These are phyloP conservation scores for Loripinus fragilis DNA, from an alignment of 2,888 invertebrate genomes.

Conservation along the genomic window DNA sequence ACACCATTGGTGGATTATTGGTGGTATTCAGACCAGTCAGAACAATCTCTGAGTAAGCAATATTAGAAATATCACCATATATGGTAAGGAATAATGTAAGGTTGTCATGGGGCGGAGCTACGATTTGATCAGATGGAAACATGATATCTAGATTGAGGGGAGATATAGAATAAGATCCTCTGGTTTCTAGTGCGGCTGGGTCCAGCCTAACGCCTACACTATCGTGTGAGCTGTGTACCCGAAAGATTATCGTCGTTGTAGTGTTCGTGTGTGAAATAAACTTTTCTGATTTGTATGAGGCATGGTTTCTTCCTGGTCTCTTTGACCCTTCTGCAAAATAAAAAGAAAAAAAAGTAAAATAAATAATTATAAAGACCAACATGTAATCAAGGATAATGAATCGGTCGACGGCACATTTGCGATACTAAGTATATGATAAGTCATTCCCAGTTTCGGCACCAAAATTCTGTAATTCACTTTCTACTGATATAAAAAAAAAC, in stretches of 20 bases:
- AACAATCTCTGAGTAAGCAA: conserved; percentile 46
- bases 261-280: conserved; percentile 9
- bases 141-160: neutral
- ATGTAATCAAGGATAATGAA: too few species aligned
- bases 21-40: conserved; percentile 55
- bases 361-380: too few species aligned
- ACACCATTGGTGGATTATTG: conserved; percentile 40
- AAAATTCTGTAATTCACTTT: too few species aligned
- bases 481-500: too few species aligned
- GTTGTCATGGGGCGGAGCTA: neutral
- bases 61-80: conserved; percentile 21
- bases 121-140: conserved; percentile 1
- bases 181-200: neutral
- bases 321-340: conserved; percentile 7
- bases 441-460: too few species aligned
- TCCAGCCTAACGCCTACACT: neutral
- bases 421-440: too few species aligned
- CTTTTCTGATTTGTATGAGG: conserved; percentile 11
- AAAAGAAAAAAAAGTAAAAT: neutral
- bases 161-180: neutral
- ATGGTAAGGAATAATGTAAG: neutral
- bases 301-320: conserved; percentile 5
- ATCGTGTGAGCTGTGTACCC: conserved; percentile 1
- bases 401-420: too few species aligned
- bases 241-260: neutral